phyloP scores from a whole-genome alignment of 2,797 vertebrate genomes.

The Catostomus latipinnis region DNA sequence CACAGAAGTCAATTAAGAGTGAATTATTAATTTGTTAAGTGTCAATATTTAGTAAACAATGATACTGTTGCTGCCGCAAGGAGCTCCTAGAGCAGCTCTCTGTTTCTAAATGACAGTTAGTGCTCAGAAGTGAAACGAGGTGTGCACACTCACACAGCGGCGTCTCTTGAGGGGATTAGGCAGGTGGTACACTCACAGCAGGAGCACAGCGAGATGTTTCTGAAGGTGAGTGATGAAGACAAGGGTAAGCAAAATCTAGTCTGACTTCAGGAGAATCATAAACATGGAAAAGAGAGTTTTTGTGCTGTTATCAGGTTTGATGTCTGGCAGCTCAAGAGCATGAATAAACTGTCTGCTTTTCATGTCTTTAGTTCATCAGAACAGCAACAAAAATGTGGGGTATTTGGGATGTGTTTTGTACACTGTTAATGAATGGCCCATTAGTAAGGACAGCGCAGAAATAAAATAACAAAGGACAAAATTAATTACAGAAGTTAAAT shows the following conservation, averaged over 20 bases:
- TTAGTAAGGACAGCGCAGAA: no score
- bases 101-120: conserved; percentile 35
- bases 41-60: conserved; percentile 73
- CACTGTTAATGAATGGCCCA: no score
- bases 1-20: conserved; percentile 61
- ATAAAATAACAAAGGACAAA: no score
- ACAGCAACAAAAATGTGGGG: no score
- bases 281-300: conserved; percentile 34
- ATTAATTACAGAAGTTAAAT: no score
- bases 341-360: no score
- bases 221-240: conserved; percentile 39
- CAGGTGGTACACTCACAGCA: conserved; percentile 43
- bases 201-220: conserved; percentile 18
- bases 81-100: conserved; percentile 40
- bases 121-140: conserved; percentile 9
- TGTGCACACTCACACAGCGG: neutral
- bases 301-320: neutral
- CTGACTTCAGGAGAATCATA: conserved; percentile 17
- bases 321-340: no score
- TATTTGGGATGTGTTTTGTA: no score
- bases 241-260: conserved; percentile 41
- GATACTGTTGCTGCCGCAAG: conserved; percentile 53
- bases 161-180: conserved; percentile 42
- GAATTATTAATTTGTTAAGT: conserved; percentile 68
- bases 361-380: no score